Evolutionary conservation across 2,113 vertebrate genomes (phyloP).

Genomic region (Uria lomvia): DNA sequence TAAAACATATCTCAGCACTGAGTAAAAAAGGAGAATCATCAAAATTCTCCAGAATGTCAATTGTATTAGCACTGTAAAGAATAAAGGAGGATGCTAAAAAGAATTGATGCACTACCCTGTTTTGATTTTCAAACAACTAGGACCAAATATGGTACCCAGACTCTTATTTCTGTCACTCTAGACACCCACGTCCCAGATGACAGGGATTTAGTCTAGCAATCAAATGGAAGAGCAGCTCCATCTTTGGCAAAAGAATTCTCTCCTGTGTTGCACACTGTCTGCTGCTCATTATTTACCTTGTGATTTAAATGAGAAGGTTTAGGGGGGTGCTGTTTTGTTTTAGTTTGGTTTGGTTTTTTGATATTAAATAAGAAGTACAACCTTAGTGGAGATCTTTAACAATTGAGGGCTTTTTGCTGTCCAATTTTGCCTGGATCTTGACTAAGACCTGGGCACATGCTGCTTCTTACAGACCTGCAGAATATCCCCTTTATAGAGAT

Average conservation of each 20-base stretch:
- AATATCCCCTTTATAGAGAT: not conserved
- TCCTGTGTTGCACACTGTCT: not conserved
- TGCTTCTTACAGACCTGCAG: not conserved
- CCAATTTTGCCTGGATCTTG: not conserved
- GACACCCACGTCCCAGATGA: fast-evolving
- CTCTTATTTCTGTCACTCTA: not conserved
- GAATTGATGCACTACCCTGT: fast-evolving
- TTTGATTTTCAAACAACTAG: not conserved
- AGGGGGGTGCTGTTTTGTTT: fast-evolving
- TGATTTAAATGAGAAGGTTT: not conserved
- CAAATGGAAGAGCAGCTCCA: not conserved
- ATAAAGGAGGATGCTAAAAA: not conserved
- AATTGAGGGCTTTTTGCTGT: not conserved
- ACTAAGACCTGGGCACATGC: not conserved
- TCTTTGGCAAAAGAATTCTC: not conserved
- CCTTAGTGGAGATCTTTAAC: not conserved
- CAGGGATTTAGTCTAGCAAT: not conserved
- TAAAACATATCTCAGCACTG: fast-evolving
- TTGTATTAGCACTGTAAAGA: not conserved
- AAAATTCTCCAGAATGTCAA: not conserved
- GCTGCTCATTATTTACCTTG: not conserved
- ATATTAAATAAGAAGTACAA: not conserved
- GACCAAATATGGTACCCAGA: not conserved
- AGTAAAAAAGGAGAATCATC: not conserved
- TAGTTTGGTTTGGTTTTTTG: fast-evolving